Percentiles rank a stretch among this genome's conserved stretches.
Evolutionary conservation across 23 tunicate genomes (phyloP).

Genomic region (Trididemnum miniatum): DNA sequence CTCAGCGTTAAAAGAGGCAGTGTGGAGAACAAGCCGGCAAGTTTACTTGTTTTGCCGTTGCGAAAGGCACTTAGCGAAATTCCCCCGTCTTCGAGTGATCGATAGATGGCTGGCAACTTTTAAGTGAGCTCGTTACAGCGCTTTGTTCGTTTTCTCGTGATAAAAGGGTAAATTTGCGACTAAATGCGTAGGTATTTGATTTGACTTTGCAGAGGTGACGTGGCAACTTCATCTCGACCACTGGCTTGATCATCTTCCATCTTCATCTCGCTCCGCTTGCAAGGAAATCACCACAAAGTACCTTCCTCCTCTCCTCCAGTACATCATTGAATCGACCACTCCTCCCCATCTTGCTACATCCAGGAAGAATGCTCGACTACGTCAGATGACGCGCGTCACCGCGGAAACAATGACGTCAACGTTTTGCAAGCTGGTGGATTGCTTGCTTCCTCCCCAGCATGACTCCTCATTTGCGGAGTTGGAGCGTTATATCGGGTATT

Average conservation of each 20-base stretch:
- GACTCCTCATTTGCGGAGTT: constrained; percentile 44
- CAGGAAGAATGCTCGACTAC: constrained; percentile 4
- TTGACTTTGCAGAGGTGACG: constrained; percentile 50
- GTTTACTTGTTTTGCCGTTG: too few species aligned
- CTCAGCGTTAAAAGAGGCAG: too few species aligned
- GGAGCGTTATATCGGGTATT: constrained; percentile 70
- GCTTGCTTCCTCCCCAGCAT: constrained; percentile 42
- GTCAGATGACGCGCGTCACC: constrained; percentile 55
- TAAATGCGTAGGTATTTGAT: too few species aligned
- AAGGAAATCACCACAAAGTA: constrained; percentile 28
- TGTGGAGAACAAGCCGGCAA: too few species aligned
- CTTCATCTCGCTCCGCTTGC: constrained; percentile 10
- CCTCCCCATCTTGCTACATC: constrained; percentile 40
- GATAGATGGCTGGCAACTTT: too few species aligned
- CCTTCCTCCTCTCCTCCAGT: constrained; percentile 45
- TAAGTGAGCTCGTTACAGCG: too few species aligned
- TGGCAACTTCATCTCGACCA: constrained; percentile 72
- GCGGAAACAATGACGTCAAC: constrained; percentile 80
- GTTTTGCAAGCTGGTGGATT: constrained; percentile 71
- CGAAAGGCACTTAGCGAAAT: too few species aligned
- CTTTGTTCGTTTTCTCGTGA: too few species aligned
- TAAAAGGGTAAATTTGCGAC: too few species aligned
- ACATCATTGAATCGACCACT: constrained; percentile 46
- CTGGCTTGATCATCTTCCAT: constrained; percentile 64
- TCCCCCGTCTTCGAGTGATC: too few species aligned